phyloP scores from a whole-genome alignment of 2,888 invertebrate species.

The Meteorus colon region DNA sequence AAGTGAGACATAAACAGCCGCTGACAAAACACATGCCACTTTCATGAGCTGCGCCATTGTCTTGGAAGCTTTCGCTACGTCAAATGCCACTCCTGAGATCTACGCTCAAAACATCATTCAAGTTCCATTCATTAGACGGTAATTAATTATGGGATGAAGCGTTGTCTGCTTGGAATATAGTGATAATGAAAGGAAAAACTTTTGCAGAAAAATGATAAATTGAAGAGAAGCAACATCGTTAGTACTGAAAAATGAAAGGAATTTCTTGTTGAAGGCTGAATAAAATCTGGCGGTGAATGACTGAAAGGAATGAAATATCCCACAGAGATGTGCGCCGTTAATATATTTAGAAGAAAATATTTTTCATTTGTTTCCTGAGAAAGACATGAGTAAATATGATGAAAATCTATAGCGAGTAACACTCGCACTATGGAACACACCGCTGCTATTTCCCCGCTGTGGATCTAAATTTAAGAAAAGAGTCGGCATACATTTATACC shows the following conservation, averaged over 20 bases:
- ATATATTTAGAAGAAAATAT: background rate
- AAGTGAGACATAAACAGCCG: background rate
- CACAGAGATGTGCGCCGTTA: background rate
- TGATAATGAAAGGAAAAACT: background rate
- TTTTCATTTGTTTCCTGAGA: background rate
- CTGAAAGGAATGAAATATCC: background rate
- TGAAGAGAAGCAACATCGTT: background rate
- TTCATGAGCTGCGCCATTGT: slow-evolving; percentile 4
- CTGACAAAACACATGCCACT: slow-evolving; percentile 26
- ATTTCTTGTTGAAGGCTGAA: background rate
- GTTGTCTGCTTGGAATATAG: background rate
- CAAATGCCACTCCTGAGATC: background rate
- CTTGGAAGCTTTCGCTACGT: background rate
- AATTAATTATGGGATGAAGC: slow-evolving; percentile 4
- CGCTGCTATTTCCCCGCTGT: background rate
- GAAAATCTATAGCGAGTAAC: background rate
- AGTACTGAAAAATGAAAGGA: background rate
- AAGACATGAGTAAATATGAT: background rate
- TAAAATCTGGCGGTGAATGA: background rate
- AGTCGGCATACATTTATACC: background rate
- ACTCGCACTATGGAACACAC: background rate
- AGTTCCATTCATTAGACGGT: background rate
- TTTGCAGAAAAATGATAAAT: background rate
- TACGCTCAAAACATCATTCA: background rate
- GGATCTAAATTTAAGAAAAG: background rate